Evolutionary conservation across 2,797 vertebrate genomes (phyloP).

Genomic region (Chaetodon trifasciatus): DNA sequence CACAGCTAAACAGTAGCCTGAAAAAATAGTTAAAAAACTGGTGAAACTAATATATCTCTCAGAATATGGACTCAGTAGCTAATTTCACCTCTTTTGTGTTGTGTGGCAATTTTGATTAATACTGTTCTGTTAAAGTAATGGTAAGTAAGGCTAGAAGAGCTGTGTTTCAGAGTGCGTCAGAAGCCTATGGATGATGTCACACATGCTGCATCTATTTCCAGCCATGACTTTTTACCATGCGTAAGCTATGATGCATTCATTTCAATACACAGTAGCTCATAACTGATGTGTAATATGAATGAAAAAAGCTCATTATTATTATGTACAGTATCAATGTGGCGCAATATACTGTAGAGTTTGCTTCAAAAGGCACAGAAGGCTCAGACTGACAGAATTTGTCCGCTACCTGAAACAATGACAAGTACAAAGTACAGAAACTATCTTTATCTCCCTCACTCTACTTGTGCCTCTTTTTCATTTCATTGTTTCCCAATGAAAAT

Average conservation of each 20-base stretch:
- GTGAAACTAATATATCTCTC: slow-evolving; percentile 1
- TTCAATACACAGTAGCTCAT: slow-evolving; percentile 3
- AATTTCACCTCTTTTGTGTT: not conserved
- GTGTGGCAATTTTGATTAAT: not conserved
- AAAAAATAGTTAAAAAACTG: not conserved
- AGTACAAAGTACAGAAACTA: slow-evolving; percentile 11
- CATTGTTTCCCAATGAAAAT: slow-evolving; percentile 10
- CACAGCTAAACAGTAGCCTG: not conserved
- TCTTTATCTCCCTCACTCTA: slow-evolving; percentile 28
- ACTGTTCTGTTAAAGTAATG: not conserved
- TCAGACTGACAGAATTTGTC: slow-evolving; percentile 1
- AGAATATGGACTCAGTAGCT: not conserved
- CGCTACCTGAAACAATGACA: slow-evolving; percentile 10
- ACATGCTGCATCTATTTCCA: slow-evolving; percentile 10
- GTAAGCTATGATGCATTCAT: slow-evolving; percentile 13
- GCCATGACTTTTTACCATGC: slow-evolving; percentile 3
- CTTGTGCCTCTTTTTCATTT: not conserved
- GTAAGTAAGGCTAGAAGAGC: not conserved
- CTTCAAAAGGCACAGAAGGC: slow-evolving; percentile 8
- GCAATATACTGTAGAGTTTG: not conserved
- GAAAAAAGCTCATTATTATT: not conserved
- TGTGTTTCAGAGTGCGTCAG: not conserved
- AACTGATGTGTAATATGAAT: not conserved
- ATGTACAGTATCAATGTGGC: not conserved
- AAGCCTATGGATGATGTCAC: not conserved